A percentile compares a stretch with the other conserved stretches of the same genome.
phyloP scores from a whole-genome alignment of 1,140 invertebrate genomes.

The Calephelis nemesis region DNA sequence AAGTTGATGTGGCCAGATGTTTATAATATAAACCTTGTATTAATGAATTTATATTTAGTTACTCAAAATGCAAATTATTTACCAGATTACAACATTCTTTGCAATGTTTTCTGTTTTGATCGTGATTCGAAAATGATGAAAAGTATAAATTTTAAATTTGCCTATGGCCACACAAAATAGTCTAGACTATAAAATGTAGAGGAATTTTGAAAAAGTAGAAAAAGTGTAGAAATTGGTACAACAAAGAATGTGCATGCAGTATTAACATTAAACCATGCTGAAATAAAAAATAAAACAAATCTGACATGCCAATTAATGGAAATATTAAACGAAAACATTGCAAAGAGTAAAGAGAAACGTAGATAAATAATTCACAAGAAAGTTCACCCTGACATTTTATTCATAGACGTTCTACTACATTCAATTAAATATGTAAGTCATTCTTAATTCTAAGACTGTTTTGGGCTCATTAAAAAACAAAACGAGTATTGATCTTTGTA shows the following conservation, averaged over 20 bases:
- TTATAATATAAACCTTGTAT: conserved; percentile 27
- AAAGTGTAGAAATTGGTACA: conserved; percentile 28
- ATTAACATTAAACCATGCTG: conserved; percentile 48
- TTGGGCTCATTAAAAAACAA: too few species aligned
- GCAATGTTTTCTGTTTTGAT: conserved; percentile 68
- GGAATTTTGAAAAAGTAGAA: conserved; percentile 33
- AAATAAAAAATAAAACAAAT: conserved; percentile 35
- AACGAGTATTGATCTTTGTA: too few species aligned
- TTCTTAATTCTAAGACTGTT: too few species aligned
- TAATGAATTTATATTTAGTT: conserved; percentile 27
- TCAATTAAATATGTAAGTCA: too few species aligned
- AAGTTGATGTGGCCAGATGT: conserved; percentile 69
- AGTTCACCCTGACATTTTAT: background rate
- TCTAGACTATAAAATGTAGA: conserved; percentile 30
- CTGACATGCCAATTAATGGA: conserved; percentile 34
- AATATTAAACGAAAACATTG: conserved; percentile 71
- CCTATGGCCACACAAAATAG: conserved; percentile 72
- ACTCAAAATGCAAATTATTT: conserved; percentile 18
- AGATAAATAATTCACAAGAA: conserved; percentile 19
- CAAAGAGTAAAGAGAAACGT: conserved; percentile 53
- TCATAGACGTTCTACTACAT: too few species aligned
- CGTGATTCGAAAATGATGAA: conserved; percentile 16
- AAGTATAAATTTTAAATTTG: conserved; percentile 28
- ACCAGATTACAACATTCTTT: conserved; percentile 44
- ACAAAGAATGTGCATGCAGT: conserved; percentile 39